Percentiles rank a stretch among this genome's conserved stretches.
Evolutionary conservation across 2,113 vertebrate species (phyloP).

Genomic region (Noctilio leporinus): DNA sequence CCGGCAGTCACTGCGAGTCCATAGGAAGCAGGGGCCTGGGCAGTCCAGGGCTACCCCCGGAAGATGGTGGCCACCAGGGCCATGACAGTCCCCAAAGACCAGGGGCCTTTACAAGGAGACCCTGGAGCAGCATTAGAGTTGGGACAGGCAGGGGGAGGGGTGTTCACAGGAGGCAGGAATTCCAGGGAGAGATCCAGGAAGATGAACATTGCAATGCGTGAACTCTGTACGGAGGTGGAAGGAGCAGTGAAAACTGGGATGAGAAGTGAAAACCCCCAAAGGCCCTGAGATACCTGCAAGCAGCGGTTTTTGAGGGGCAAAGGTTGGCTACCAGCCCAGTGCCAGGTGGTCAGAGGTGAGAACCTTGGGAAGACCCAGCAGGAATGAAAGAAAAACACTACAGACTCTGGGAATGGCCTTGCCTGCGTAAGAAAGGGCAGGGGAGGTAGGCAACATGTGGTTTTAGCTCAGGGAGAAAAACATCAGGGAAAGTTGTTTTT

Average conservation of each 20-base stretch:
- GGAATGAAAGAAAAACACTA: background rate
- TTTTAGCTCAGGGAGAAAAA: background rate
- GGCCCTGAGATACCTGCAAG: background rate
- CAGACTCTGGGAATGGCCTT: background rate
- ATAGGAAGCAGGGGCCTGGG: background rate
- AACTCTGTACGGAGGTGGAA: background rate
- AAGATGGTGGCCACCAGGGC: background rate
- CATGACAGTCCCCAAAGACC: background rate
- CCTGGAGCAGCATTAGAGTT: background rate
- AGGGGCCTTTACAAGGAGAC: background rate
- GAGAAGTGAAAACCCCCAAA: background rate
- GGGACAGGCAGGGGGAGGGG: background rate
- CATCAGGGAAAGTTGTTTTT: background rate
- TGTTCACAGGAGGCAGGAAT: background rate
- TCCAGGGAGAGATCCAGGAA: background rate
- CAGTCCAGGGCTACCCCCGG: background rate
- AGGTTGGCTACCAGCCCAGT: background rate
- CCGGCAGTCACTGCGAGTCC: background rate
- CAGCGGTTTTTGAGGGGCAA: background rate
- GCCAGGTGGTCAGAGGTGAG: background rate
- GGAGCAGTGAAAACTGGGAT: background rate
- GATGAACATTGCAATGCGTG: no score
- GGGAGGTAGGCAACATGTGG: rapidly evolving
- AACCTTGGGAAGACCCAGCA: background rate
- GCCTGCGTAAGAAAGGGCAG: rapidly evolving